Evolutionary conservation across 2,888 invertebrate species (phyloP), one percentile per base, ranked within the genome.

Genomic region (Oxyteleia sp.): DNA sequence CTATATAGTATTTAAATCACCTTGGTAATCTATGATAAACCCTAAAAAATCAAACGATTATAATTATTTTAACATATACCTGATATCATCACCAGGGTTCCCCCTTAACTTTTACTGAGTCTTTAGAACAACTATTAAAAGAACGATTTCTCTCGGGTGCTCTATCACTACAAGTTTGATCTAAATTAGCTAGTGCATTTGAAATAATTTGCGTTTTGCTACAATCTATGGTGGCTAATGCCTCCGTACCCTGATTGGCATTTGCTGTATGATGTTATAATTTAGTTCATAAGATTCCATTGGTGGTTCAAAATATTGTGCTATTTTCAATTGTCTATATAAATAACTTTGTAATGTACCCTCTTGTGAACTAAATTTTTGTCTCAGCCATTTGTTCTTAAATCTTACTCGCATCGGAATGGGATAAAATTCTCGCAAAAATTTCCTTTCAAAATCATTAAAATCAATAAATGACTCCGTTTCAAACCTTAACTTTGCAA

Each of bases 371-470:
- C 7, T 15, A 45, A 16, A 47, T n/a, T 26, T 18, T 47, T 43
- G 18, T 7, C 11, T 10, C 2, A 47, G 8, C 63, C 63, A 47
- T 1, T 47, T 47, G 2, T 43, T 29, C 18, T 63, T 63, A 1
- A 47, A 10, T 11, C 32, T 11, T 7, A 63, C 29, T 11, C 35
- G 13, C 5, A 47, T 47, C 2, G 47, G 45, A 18, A 63, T 63
- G 1, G 63, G 29, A 47, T 45, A 63, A 13, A 63, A 63, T 63
- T 63, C 61, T 0, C 4, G 2, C 7, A 61, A n/a, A 20, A 61
- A 61, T 45, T 61, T 61, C 1, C 3, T 10, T 13, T 45, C 26
- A 4, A 61, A 61, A 43, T 61, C 43, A 4, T 11, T 8, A 23
- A 38, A 61, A 23, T 61, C 43, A 1, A 16, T 1, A 51, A 51